Evolutionary conservation across 2,888 invertebrate genomes (phyloP).

Genomic region (Eudasyphora cyanicolor): DNA sequence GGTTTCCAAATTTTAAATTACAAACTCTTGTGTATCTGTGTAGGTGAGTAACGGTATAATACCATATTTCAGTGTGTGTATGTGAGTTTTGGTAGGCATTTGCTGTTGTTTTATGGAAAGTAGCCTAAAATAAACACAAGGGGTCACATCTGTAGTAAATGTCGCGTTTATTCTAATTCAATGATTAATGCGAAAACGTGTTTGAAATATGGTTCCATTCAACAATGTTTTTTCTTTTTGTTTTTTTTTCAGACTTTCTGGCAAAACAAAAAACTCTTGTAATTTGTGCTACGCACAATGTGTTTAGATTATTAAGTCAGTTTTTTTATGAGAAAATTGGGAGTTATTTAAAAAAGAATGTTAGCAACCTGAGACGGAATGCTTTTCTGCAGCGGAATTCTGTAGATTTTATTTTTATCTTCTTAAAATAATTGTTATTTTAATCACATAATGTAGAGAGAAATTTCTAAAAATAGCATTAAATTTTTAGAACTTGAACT

Average conservation of each 20-base stretch:
- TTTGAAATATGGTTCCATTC: neutral
- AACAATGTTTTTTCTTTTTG: neutral
- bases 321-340: too few species aligned
- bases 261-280: neutral
- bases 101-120: neutral
- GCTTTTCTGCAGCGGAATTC: too few species aligned
- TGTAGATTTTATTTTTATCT: too few species aligned
- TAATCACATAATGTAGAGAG: too few species aligned
- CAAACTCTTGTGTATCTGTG: neutral
- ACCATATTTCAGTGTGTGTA: neutral
- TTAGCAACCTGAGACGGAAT: too few species aligned
- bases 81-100: neutral
- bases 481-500: too few species aligned
- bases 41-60: neutral
- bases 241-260: neutral
- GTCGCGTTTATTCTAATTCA: conserved; percentile 74
- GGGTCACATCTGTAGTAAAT: conserved; percentile 66
- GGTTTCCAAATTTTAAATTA: neutral
- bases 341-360: too few species aligned
- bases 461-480: too few species aligned
- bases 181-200: conserved; percentile 70
- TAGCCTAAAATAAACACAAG: conserved; percentile 44
- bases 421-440: too few species aligned
- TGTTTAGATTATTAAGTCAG: too few species aligned
- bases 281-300: neutral